Conservation (phyloP, 2,113 vertebrate species). For the human (Homo sapiens) region GRCh38 chr20:59835001-59835500, state of each 20-base stretch:
- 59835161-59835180: background rate
- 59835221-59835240: background rate
- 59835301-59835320: no score
- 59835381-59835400: background rate
- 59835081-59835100: background rate
- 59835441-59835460: background rate
- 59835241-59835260: background rate
- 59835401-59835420: background rate
- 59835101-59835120: background rate
- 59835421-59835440: slow-evolving; percentile 37
- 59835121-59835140: background rate
- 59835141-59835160: background rate
- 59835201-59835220: background rate
- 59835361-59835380: background rate
- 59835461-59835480: background rate
- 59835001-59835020: no score
- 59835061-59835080: background rate
- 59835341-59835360: background rate
- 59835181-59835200: background rate
- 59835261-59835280: background rate
- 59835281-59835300: background rate
- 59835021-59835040: no score
- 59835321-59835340: background rate
- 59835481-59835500: background rate
- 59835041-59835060: no score